A percentile compares a stretch with the other conserved stretches of the same genome.
Conservation (phyloP, 1,140 invertebrate species). For the Drosophila ambigua region DNA sequence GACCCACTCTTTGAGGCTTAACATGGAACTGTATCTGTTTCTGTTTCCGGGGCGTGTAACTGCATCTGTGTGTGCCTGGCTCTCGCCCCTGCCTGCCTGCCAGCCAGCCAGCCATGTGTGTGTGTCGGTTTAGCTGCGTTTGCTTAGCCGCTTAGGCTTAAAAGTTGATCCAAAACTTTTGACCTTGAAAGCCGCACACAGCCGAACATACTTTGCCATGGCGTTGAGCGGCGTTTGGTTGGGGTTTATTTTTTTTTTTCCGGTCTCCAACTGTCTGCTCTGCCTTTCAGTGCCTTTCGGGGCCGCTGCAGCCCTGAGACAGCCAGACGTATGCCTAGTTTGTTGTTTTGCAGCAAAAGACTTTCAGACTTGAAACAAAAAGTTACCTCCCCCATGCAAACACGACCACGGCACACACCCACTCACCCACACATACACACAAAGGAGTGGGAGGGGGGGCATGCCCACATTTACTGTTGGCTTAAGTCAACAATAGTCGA, state of each 20-base stretch:
- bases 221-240: no score
- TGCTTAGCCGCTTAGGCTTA: constrained; percentile 50
- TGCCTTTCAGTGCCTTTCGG: no score
- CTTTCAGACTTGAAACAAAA: constrained; percentile 54
- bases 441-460: no score
- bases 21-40: neutral
- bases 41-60: constrained; percentile 3
- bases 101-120: constrained; percentile 21
- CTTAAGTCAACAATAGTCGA: constrained; percentile 69
- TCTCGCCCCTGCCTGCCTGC: constrained; percentile 9
- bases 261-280: no score
- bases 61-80: no score
- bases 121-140: constrained; percentile 39
- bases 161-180: constrained; percentile 64
- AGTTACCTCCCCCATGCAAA: constrained; percentile 10
- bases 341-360: constrained; percentile 45
- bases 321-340: constrained; percentile 6
- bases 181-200: constrained; percentile 57
- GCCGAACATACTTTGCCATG: constrained; percentile 1
- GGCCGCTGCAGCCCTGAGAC: neutral
- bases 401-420: no score
- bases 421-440: neutral
- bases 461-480: constrained; percentile 33
- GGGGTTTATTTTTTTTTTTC: no score
- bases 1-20: neutral